A percentile compares a stretch with the other conserved stretches of the same genome.
Conservation (phyloP, 2,797 vertebrate species). For the Sebastolobus alascanus region DNA sequence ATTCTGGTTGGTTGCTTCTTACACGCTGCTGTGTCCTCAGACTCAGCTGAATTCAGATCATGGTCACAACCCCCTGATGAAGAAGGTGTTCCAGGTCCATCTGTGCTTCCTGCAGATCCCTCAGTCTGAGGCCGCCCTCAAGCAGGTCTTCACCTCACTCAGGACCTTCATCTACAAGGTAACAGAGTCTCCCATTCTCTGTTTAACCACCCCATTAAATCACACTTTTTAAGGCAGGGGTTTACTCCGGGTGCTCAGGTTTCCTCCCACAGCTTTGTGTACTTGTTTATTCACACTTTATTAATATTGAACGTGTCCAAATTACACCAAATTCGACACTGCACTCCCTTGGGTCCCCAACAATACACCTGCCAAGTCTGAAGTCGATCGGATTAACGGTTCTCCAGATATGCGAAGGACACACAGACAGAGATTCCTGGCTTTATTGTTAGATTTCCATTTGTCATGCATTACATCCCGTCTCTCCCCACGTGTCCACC, state of each 20-base stretch:
- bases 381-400: too few species aligned
- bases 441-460: neutral
- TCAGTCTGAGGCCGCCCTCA: conserved; percentile 95
- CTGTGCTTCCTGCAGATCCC: conserved; percentile 97
- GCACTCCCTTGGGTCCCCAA: too few species aligned
- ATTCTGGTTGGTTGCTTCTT: neutral
- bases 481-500: conserved; percentile 12
- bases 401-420: too few species aligned
- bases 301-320: accelerated
- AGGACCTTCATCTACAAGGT: conserved; percentile 97
- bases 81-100: conserved; percentile 98
- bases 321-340: too few species aligned
- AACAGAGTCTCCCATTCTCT: conserved; percentile 20
- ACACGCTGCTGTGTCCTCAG: conserved; percentile 77
- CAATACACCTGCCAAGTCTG: too few species aligned
- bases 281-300: too few species aligned
- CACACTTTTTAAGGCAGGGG: neutral
- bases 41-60: conserved; percentile 93
- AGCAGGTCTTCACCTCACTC: conserved; percentile 94
- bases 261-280: neutral
- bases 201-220: neutral
- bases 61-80: conserved; percentile 98
- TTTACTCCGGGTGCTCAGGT: too few species aligned
- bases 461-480: too few species aligned
- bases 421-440: too few species aligned